Evolutionary conservation across 2,113 vertebrate genomes (phyloP).

Genomic region (Anthoscopus minutus): DNA sequence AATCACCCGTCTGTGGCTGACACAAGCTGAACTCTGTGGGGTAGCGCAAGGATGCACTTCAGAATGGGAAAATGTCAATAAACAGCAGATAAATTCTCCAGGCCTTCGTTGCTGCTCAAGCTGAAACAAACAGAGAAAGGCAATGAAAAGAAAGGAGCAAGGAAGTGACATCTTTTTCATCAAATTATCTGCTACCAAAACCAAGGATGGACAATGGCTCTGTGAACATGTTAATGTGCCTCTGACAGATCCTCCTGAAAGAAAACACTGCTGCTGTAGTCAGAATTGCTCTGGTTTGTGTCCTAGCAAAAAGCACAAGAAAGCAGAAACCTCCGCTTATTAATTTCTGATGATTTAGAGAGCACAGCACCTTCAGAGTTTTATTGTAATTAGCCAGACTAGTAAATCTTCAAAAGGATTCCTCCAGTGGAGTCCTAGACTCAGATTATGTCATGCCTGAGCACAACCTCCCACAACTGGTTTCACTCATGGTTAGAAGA

Average conservation of each 20-base stretch:
- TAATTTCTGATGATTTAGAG: background rate
- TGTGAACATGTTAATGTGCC: rapidly evolving
- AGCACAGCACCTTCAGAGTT: background rate
- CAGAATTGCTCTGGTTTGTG: background rate
- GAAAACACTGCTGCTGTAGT: background rate
- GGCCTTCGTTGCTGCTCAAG: background rate
- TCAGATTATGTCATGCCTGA: constrained; percentile 40
- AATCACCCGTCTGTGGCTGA: background rate
- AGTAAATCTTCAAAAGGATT: constrained; percentile 33
- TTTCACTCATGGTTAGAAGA: constrained; percentile 42
- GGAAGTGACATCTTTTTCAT: background rate
- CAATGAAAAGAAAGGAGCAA: background rate
- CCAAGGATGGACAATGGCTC: background rate
- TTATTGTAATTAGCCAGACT: constrained; percentile 24
- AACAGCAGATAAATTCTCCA: background rate
- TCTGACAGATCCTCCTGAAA: background rate
- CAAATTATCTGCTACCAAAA: background rate
- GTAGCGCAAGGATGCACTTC: background rate
- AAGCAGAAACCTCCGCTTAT: background rate
- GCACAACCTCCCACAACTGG: constrained; percentile 19
- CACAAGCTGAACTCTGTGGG: background rate
- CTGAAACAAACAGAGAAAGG: background rate
- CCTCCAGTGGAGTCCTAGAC: background rate
- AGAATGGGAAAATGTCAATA: constrained; percentile 15
- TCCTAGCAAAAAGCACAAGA: background rate